These are phyloP conservation scores for Mionectes macconnelli DNA, from an alignment of 2,113 vertebrate genomes.

Conservation along the genomic window DNA sequence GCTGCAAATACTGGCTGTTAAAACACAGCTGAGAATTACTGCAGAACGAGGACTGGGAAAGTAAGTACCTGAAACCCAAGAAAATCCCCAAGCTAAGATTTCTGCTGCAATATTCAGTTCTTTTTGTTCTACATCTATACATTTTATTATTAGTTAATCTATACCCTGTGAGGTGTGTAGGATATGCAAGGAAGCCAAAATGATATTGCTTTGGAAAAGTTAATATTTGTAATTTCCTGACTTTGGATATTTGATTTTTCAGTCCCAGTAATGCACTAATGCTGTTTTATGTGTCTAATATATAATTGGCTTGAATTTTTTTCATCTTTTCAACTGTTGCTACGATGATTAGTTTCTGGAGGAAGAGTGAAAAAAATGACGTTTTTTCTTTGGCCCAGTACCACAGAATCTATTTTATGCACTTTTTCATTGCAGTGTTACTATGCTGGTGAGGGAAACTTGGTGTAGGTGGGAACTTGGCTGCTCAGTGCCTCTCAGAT, in stretches of 20 bases:
- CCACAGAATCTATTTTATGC: neutral
- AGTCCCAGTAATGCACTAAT: neutral
- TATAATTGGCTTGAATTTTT: slow-evolving; percentile 1
- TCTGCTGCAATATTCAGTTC: neutral
- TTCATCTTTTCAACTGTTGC: neutral
- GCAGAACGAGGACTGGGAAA: neutral
- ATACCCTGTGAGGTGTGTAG: neutral
- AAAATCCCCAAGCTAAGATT: slow-evolving; percentile 9
- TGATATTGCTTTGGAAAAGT: slow-evolving; percentile 7
- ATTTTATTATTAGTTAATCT: slow-evolving; percentile 10
- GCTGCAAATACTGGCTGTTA: neutral
- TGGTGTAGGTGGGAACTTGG: slow-evolving; percentile 24
- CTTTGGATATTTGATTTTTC: neutral
- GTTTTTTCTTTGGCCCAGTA: neutral
- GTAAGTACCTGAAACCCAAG: neutral
- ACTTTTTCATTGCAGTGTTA: neutral
- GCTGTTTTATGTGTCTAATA: slow-evolving; percentile 21
- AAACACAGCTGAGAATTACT: neutral
- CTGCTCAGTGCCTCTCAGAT: neutral
- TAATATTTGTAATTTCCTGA: slow-evolving; percentile 44
- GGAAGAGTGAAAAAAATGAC: neutral
- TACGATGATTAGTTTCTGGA: neutral
- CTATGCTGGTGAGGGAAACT: neutral
- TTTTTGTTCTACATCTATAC: neutral
- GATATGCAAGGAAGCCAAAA: slow-evolving; percentile 21